Percentiles rank a stretch among this genome's conserved stretches.
Evolutionary conservation across 2,888 invertebrate species (phyloP).

Genomic region (Troglohyphantes excavatus): DNA sequence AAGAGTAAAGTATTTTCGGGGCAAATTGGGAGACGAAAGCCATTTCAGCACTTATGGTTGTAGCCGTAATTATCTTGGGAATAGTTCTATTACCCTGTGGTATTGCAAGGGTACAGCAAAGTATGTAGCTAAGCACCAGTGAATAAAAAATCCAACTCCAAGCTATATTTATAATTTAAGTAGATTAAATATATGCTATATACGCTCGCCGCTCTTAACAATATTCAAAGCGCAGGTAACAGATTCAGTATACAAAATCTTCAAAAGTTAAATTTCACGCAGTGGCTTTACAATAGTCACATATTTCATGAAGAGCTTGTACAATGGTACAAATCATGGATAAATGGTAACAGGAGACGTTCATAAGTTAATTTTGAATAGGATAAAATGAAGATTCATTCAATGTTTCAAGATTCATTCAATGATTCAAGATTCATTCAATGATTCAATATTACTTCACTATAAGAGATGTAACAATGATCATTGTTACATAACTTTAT

Average conservation of each 20-base stretch:
- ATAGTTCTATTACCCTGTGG: slow-evolving; percentile 29
- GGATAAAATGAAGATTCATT: too few species aligned
- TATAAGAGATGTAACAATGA: too few species aligned
- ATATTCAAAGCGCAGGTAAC: neutral
- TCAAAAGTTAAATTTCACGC: neutral
- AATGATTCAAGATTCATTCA: too few species aligned
- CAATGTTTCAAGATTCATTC: too few species aligned
- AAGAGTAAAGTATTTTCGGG: neutral
- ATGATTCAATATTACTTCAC: too few species aligned
- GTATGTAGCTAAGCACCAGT: slow-evolving; percentile 49
- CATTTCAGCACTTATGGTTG: slow-evolving; percentile 64
- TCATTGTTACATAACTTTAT: too few species aligned
- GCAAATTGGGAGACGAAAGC: slow-evolving; percentile 3
- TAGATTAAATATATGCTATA: slow-evolving; percentile 8
- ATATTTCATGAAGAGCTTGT: too few species aligned
- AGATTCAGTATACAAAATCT: neutral
- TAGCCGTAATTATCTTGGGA: slow-evolving; percentile 9
- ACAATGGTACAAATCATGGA: too few species aligned
- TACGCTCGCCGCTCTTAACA: neutral
- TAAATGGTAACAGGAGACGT: too few species aligned
- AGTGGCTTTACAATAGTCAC: too few species aligned
- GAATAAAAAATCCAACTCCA: slow-evolving; percentile 11
- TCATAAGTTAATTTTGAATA: too few species aligned
- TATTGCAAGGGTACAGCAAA: slow-evolving; percentile 1
- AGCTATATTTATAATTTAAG: slow-evolving; percentile 18